Conservation (phyloP, 2,113 vertebrate genomes). For the Notarius lentiginosus region DNA sequence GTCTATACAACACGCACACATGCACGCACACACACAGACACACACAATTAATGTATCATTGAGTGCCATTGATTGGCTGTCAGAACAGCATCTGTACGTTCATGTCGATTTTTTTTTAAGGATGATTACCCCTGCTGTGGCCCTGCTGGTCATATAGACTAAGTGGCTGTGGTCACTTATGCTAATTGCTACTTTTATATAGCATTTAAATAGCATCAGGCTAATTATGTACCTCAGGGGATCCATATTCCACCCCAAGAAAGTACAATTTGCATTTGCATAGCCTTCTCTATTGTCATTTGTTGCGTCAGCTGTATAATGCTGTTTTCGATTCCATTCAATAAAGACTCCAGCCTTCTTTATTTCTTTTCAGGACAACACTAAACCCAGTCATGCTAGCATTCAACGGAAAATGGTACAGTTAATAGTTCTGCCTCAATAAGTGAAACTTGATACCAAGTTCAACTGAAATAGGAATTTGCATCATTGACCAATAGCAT, state of each 20-base stretch:
- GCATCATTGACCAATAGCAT: background rate
- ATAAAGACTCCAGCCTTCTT: background rate
- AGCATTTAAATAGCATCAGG: conserved; percentile 10
- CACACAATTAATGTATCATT: conserved; percentile 21
- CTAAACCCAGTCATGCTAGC: background rate
- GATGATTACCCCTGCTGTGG: conserved; percentile 40
- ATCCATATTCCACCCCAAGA: background rate
- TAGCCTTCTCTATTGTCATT: background rate
- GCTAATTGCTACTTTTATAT: conserved; percentile 26
- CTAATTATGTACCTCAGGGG: background rate
- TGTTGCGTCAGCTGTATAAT: background rate
- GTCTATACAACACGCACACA: background rate
- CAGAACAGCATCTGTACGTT: conserved; percentile 12
- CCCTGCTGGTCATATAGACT: conserved; percentile 29
- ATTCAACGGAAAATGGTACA: background rate
- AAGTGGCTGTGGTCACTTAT: conserved; percentile 29
- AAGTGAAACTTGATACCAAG: background rate
- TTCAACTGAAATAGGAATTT: background rate
- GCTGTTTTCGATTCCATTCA: background rate
- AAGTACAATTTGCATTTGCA: background rate
- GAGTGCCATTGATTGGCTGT: conserved; percentile 36
- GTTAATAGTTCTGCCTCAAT: background rate
- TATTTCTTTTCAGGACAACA: background rate
- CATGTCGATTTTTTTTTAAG: conserved; percentile 34
- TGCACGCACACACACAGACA: background rate